Evolutionary conservation across 2,113 vertebrate species (phyloP).

Genomic region (Caretta caretta): DNA sequence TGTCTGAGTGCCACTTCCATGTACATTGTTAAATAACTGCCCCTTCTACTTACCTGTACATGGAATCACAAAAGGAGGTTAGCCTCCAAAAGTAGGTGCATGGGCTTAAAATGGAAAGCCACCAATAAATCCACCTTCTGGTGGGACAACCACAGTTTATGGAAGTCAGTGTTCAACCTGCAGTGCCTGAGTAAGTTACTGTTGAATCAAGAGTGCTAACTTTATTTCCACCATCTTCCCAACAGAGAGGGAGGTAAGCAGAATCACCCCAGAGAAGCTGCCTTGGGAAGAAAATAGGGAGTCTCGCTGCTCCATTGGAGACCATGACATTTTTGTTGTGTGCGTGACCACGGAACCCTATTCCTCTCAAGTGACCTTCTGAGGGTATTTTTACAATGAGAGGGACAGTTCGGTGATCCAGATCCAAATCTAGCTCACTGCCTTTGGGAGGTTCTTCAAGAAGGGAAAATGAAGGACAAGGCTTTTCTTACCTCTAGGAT

Average conservation of each 20-base stretch:
- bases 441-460: not conserved
- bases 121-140: not conserved
- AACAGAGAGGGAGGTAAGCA: not conserved
- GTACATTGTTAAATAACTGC: not conserved
- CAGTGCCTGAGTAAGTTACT: not conserved
- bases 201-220: not conserved
- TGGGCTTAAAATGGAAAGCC: not conserved
- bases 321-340: not conserved
- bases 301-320: not conserved
- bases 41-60: not conserved
- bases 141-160: not conserved
- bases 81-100: not conserved
- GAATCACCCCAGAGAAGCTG: not conserved
- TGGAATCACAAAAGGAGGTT: not conserved
- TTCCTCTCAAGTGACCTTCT: not conserved
- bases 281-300: not conserved
- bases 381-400: not conserved
- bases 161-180: not conserved
- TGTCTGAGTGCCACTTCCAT: not conserved
- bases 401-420: not conserved
- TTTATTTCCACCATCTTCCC: not conserved
- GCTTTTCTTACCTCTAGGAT: not conserved
- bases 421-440: not conserved
- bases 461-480: not conserved
- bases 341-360: not conserved